Conservation (phyloP, 2,113 vertebrate species). For the Actinemys pallida region DNA sequence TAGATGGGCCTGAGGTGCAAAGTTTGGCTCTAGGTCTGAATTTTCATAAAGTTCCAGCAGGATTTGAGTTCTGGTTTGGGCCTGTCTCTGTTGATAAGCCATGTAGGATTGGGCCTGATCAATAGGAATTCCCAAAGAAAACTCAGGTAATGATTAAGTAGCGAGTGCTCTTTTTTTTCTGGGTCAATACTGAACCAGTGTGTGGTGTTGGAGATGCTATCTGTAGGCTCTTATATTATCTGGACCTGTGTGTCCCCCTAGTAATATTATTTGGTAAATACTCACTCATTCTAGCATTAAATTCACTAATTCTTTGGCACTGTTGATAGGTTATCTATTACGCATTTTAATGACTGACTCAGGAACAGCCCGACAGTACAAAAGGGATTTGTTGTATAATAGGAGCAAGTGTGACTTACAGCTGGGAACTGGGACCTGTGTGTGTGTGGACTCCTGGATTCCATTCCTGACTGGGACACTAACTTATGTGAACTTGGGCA, state of each 20-base stretch:
- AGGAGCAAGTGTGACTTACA: not conserved
- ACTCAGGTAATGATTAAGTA: not conserved
- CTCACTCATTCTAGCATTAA: not conserved
- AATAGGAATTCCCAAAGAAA: not conserved
- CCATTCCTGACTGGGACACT: not conserved
- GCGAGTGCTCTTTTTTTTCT: not conserved
- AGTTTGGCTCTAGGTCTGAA: not conserved
- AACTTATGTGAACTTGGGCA: not conserved
- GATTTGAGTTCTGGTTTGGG: not conserved
- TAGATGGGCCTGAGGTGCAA: not conserved
- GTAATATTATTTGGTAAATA: not conserved
- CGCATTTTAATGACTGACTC: not conserved
- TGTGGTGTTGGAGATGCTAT: not conserved
- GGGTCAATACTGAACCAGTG: not conserved
- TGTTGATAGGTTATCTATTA: not conserved
- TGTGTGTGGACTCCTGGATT: not conserved
- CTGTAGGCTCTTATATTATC: not conserved
- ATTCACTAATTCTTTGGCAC: not conserved
- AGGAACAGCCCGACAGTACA: not conserved
- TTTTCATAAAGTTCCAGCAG: not conserved
- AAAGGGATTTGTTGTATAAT: not conserved
- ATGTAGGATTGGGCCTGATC: not conserved
- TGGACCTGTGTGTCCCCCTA: not conserved
- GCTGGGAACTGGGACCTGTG: not conserved
- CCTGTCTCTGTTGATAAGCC: constrained; percentile 3